These are phyloP conservation scores for Helicoverpa assulta DNA, from an alignment of 2,888 invertebrate species.

Conservation along the genomic window DNA sequence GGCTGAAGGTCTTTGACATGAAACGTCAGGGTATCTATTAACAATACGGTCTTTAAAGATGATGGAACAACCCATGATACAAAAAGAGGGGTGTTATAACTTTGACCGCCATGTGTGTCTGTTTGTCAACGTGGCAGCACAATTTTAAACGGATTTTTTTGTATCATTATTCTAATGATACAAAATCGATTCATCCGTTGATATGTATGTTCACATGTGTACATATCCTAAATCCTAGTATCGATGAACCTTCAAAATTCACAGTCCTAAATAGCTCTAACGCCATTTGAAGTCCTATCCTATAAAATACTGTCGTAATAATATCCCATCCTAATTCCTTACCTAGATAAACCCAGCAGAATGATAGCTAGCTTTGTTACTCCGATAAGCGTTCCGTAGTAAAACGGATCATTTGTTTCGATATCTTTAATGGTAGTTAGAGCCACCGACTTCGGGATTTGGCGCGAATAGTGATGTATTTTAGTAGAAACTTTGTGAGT, in stretches of 20 bases:
- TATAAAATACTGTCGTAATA: conserved; percentile 12
- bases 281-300: neutral
- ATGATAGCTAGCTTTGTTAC: conserved; percentile 51
- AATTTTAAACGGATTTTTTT: no score
- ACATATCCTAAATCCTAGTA: no score
- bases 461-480: neutral
- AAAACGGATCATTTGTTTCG: conserved; percentile 56
- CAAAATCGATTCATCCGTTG: no score
- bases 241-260: neutral
- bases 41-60: neutral
- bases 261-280: neutral
- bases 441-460: neutral
- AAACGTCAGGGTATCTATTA: neutral
- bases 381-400: conserved; percentile 48
- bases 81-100: no score
- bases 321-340: conserved; percentile 46
- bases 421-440: conserved; percentile 19
- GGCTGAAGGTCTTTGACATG: neutral
- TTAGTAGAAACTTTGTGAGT: neutral
- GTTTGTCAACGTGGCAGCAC: no score
- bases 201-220: no score
- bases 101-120: no score
- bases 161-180: no score
- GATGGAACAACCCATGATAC: neutral
- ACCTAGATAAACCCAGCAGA: conserved; percentile 46